Percentiles rank a stretch among this genome's conserved stretches.
phyloP scores from a whole-genome alignment of 2,888 invertebrate genomes.

The Trachelus iudaicus region DNA sequence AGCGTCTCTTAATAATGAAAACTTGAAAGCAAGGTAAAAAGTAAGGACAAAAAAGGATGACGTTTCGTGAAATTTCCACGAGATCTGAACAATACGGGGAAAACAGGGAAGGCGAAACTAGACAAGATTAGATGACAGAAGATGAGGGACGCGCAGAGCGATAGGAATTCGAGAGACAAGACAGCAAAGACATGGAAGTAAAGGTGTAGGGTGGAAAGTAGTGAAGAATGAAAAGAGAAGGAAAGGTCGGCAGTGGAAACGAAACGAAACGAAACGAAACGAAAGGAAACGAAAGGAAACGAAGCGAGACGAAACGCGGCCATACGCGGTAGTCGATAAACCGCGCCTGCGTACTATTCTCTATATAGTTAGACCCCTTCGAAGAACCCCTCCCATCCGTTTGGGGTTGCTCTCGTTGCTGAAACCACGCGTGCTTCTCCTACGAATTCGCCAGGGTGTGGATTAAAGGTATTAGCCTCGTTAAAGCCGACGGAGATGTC shows the following conservation, averaged over 20 bases:
- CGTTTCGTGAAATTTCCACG: not conserved
- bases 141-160: not conserved
- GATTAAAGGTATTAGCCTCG: conserved; percentile 42
- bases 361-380: not conserved
- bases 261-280: conserved; percentile 41
- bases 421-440: conserved; percentile 36
- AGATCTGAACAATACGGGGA: not conserved
- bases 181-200: conserved; percentile 23
- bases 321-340: conserved; percentile 57
- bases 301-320: conserved; percentile 41
- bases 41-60: not conserved
- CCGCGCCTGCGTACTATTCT: conserved; percentile 20
- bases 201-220: conserved; percentile 4
- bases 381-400: not conserved
- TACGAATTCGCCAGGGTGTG: conserved; percentile 40
- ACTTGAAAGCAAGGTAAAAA: not conserved
- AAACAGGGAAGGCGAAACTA: not conserved
- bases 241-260: conserved; percentile 26
- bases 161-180: not conserved
- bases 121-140: not conserved
- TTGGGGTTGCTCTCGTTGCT: not conserved
- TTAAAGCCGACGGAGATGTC: not conserved
- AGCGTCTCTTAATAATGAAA: not conserved
- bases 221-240: conserved; percentile 12
- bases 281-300: conserved; percentile 33